Base-by-base conservation (phyloP, 2,888 invertebrate species). In the Drosophila silvestris region DNA sequence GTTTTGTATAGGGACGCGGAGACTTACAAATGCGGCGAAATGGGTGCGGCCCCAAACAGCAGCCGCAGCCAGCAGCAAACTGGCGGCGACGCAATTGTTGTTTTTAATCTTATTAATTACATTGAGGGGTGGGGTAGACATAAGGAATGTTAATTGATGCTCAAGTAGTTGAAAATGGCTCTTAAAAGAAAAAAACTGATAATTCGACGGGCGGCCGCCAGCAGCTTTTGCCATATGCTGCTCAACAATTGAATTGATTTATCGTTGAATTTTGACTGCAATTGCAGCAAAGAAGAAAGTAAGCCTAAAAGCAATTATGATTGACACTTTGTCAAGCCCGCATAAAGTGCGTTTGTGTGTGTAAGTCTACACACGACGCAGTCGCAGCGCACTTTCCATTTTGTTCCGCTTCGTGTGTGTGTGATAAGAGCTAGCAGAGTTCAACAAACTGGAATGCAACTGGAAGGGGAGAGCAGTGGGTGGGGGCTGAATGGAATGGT, bases 101-200 rank as follows among this genome's bases (percentile, higher is more conserved):
- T 72, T 77, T 89, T 82, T 87, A 91, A 88, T 89, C 91, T 89
- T 89, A 91, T 88, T 88, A 88, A 88, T 88, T 88, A 88, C 87
- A 88, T 84, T 58, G 51, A 35, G 35, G 59, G 7, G 26, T 22
- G 44, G 50, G 35, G 60, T 22, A 54, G 64, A 50, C 58, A 58
- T 33, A 63, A 58, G 66, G 90, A 85, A 85, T 88, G 79, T 88
- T 85, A 85, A 85, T 85, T 85, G 85, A 90, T 75, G 85, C 74
- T 71, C 59, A 79, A 78, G 80, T 75, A 71, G 80, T 73, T 62
- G 79, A 63, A 66, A 74, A 64, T 60, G 28, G 59, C 63, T 62
- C 51, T 41, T 70, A 70, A 63, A 35, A 35, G 14, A 35, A 35
- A 47, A 50, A 56, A 66, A 53, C 62, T 70, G 73, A 77, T 78